Evolutionary conservation across 2,797 vertebrate genomes (phyloP), one percentile per base, ranked within the genome.

Genomic region (Pipistrellus kuhlii): DNA sequence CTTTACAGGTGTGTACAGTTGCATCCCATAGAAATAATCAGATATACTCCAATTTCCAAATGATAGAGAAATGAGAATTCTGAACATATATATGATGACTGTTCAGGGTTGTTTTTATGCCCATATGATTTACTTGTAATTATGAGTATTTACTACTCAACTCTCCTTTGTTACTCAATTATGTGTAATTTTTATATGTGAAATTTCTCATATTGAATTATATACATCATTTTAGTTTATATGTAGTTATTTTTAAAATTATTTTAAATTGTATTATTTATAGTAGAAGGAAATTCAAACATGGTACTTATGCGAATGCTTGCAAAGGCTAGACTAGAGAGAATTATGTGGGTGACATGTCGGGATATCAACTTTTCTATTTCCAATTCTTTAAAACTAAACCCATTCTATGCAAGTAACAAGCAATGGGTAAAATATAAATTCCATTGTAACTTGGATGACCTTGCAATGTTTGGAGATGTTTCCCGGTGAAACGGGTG

Each of bases 231-330:
- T 69, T 95, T 85, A 77, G 8, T 92, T 91, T 86, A 38, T 46
- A 80, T 20, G 5, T n/a, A 46, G 5, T 57, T 72, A 72, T 12
- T 88, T 91, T 32, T 27, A 0, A 83, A 87, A 69, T 94, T 90
- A 68, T 51, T 69, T 73, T 66, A 35, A 83, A 76, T 92, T 83
- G 8, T 1, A 85, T 78, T 90, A 35, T 90, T 84, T 88, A 21
- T 89, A 80, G 78, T 57, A 32, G 38, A 72, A 23, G 13, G 4
- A 88, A 81, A 94, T n/a, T 68, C 46, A 82, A 23, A 48, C 21
- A 83, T 73, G 10, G 23, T 25, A 41, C 5, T 86, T 86, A 48
- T 17, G 5, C 27, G 12, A 89, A 44, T n/a, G 5, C 6, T 64
- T 77, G 38, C 71, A 85, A 81, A 73, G 8, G 1, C 46, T n/a